These are phyloP conservation scores for Zelleria hepariella DNA, from an alignment of 2,888 invertebrate species.

Conservation along the genomic window DNA sequence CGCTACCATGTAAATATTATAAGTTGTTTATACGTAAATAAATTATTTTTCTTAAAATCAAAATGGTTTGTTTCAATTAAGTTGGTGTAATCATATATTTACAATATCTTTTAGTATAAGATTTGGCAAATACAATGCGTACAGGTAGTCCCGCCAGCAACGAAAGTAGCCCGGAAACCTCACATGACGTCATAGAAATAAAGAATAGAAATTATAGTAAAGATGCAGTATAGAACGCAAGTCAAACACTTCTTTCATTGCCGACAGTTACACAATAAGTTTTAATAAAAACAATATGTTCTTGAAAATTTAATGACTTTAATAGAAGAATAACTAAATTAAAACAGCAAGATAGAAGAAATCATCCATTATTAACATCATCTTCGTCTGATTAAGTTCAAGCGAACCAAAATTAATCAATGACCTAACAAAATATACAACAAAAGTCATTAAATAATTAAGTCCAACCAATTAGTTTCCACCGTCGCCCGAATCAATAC, in stretches of 20 bases:
- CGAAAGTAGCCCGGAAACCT: background rate
- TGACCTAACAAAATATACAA: conserved; percentile 74
- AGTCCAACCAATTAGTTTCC: conserved; percentile 60
- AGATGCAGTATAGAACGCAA: background rate
- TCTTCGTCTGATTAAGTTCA: conserved; percentile 59
- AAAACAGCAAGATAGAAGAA: conserved; percentile 71
- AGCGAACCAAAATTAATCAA: conserved; percentile 70
- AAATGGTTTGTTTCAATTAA: background rate
- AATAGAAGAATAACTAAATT: conserved; percentile 72
- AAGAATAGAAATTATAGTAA: background rate
- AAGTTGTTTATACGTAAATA: background rate
- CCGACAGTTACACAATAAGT: background rate
- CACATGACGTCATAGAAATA: background rate
- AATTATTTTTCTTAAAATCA: background rate
- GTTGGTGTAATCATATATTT: background rate
- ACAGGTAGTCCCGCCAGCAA: background rate
- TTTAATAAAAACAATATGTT: conserved; percentile 39
- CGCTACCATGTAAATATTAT: background rate
- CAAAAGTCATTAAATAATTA: conserved; percentile 72
- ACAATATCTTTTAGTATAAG: background rate
- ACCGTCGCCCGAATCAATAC: conserved; percentile 47
- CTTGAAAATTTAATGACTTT: conserved; percentile 73
- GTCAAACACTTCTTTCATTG: background rate
- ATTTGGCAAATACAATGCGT: background rate
- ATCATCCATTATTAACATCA: conserved; percentile 64